These are phyloP conservation scores for Halcyon smyrnensis DNA, from an alignment of 2,797 vertebrate genomes.

Conservation along the genomic window DNA sequence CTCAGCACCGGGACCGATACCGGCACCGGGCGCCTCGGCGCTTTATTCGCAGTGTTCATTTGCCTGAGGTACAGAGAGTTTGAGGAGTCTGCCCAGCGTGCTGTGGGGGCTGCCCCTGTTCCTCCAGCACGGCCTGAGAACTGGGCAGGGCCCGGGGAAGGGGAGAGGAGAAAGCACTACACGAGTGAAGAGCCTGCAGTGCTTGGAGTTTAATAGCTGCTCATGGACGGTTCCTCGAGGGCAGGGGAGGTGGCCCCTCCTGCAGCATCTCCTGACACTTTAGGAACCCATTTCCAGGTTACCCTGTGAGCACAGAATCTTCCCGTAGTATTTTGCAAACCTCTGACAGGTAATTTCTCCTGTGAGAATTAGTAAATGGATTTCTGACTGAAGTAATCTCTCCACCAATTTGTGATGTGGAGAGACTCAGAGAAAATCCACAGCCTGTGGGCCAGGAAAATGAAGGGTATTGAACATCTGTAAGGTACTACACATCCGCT, in stretches of 20 bases:
- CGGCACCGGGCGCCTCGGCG: fast-evolving
- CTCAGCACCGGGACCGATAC: no score
- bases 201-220: neutral
- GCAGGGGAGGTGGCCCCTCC: no score
- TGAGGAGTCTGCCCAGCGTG: no score
- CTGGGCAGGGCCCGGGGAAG: neutral
- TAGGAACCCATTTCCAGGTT: neutral
- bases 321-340: neutral
- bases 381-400: neutral
- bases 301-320: neutral
- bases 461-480: neutral
- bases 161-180: neutral
- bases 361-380: neutral
- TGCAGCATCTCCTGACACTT: neutral
- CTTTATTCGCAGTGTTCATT: fast-evolving
- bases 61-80: neutral
- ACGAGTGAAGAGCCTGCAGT: neutral
- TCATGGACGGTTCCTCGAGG: neutral
- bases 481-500: no score
- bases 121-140: neutral
- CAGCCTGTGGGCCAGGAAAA: neutral
- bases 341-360: neutral
- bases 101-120: neutral
- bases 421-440: neutral
- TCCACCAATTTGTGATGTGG: neutral